Conservation (phyloP, 2,888 invertebrate species). For the Protonemura montana region DNA sequence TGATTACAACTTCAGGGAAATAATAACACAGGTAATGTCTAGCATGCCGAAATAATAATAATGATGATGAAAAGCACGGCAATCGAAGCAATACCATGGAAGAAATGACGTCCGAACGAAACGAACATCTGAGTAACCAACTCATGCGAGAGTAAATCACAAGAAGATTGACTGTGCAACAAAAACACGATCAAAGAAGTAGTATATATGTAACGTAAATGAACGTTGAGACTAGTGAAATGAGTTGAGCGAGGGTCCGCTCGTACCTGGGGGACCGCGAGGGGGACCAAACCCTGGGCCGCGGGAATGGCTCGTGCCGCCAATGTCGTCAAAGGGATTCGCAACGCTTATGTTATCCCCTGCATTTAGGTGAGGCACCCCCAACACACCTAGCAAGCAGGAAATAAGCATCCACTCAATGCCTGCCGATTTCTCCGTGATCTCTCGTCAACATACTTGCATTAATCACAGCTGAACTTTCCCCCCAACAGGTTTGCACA, state of each 20-base stretch:
- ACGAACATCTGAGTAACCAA: not conserved
- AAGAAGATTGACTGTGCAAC: not conserved
- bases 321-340: constrained; percentile 85
- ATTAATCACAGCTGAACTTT: not conserved
- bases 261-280: constrained; percentile 56
- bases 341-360: constrained; percentile 84
- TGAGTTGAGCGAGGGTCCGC: constrained; percentile 27
- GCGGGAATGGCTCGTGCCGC: constrained; percentile 62
- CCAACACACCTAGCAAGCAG: constrained; percentile 52
- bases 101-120: not conserved
- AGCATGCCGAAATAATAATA: not conserved
- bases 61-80: not conserved
- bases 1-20: not conserved
- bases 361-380: constrained; percentile 58
- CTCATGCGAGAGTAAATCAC: constrained; percentile 12
- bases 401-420: constrained; percentile 44
- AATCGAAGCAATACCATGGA: not conserved
- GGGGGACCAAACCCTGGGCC: constrained; percentile 57
- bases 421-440: constrained; percentile 27
- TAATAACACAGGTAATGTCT: not conserved
- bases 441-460: not conserved
- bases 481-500: constrained; percentile 29
- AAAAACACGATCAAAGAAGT: constrained; percentile 18
- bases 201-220: not conserved
- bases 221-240: constrained; percentile 24